Evolutionary conservation across 2,797 vertebrate species (phyloP).

Genomic region (Florisuga fusca): DNA sequence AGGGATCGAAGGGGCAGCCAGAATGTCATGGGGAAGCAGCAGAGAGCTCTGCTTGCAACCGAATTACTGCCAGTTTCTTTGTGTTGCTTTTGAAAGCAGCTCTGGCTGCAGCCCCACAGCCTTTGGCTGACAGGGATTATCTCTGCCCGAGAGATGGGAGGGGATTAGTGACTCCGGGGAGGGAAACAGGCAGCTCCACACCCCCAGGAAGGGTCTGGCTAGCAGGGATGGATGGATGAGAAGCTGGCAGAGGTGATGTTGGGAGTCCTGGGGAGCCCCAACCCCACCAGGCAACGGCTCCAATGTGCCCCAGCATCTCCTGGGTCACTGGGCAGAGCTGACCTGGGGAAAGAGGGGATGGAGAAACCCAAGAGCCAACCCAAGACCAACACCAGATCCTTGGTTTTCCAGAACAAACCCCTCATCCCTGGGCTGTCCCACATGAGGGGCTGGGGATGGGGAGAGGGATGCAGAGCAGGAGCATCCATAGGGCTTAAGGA

Average conservation of each 20-base stretch:
- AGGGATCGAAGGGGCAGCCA: no score
- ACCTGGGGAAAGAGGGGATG: background rate
- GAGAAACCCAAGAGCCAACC: background rate
- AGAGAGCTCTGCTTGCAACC: background rate
- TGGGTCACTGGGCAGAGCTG: background rate
- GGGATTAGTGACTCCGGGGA: background rate
- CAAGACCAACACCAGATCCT: background rate
- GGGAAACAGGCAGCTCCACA: fast-evolving
- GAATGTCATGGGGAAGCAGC: background rate
- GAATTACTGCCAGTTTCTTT: background rate
- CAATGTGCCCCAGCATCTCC: fast-evolving
- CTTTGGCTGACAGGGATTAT: constrained; percentile 5
- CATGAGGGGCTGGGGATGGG: fast-evolving
- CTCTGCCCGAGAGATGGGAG: background rate
- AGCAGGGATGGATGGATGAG: fast-evolving
- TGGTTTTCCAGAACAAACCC: background rate
- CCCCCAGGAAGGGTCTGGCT: background rate
- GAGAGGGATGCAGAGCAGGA: background rate
- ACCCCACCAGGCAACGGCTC: background rate
- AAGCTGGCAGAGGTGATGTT: background rate
- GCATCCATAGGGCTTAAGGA: background rate
- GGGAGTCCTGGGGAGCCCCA: background rate
- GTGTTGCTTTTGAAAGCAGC: background rate
- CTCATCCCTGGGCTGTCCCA: fast-evolving
- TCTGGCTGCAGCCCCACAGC: background rate